phyloP scores from a whole-genome alignment of 2,888 invertebrate species.

The Diabrotica balteata region DNA sequence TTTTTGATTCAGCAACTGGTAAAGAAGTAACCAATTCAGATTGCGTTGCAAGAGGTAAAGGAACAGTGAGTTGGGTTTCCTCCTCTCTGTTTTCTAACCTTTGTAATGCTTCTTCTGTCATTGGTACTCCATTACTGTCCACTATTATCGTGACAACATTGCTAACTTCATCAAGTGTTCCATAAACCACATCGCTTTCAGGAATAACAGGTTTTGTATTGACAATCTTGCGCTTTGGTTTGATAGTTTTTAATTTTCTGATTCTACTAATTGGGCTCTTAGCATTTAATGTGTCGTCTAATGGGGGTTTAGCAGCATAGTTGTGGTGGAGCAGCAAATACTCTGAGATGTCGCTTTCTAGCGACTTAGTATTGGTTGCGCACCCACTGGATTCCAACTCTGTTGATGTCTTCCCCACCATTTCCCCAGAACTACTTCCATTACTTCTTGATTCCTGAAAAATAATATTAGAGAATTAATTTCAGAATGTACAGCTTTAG shows the following conservation, averaged over 20 bases:
- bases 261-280: slow-evolving; percentile 3
- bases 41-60: too few relatives aligned
- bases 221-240: slow-evolving; percentile 35
- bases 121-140: slow-evolving; percentile 30
- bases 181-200: slow-evolving; percentile 62
- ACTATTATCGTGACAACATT: slow-evolving; percentile 78
- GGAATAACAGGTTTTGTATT: not conserved
- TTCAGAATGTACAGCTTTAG: not conserved
- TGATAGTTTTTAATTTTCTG: slow-evolving; percentile 37
- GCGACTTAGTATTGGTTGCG: slow-evolving; percentile 40
- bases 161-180: slow-evolving; percentile 74
- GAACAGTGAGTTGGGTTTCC: too few relatives aligned
- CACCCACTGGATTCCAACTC: slow-evolving; percentile 80
- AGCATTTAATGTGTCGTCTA: slow-evolving; percentile 13
- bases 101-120: slow-evolving; percentile 21
- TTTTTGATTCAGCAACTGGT: too few relatives aligned
- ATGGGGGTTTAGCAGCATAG: slow-evolving; percentile 50
- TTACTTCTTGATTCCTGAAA: slow-evolving; percentile 58
- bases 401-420: slow-evolving; percentile 90
- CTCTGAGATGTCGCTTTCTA: slow-evolving; percentile 52
- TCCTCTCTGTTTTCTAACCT: not conserved
- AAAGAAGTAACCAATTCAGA: too few relatives aligned
- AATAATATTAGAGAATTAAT: slow-evolving; percentile 6
- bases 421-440: slow-evolving; percentile 68
- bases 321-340: slow-evolving; percentile 56